Conservation (phyloP, 35 echinoderm and acorn worm species). For the Heliocidaris tuberculata region DNA sequence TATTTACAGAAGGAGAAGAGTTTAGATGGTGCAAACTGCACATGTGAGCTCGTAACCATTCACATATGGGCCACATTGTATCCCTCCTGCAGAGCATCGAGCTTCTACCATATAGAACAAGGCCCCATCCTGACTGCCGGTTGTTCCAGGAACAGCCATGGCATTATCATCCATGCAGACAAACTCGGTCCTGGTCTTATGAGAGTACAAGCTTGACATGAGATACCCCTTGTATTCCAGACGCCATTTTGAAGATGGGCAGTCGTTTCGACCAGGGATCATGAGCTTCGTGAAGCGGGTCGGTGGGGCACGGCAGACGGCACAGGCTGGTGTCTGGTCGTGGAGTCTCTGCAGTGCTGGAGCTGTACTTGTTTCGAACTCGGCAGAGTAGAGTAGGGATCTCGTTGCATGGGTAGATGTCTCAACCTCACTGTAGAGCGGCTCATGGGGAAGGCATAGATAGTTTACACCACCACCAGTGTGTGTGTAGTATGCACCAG, state of each 20-base stretch:
- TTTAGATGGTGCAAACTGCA: constrained; percentile 60
- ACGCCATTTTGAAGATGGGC: constrained; percentile 53
- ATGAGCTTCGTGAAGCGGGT: constrained; percentile 24
- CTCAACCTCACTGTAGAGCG: constrained; percentile 30
- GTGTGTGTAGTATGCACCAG: background rate
- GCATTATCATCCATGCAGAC: constrained; percentile 53
- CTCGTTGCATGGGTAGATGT: background rate
- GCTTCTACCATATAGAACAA: constrained; percentile 60
- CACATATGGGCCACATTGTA: constrained; percentile 62
- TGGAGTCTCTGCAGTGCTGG: background rate
- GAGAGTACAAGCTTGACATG: constrained; percentile 42
- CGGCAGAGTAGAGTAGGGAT: constrained; percentile 41
- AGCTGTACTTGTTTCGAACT: constrained; percentile 39
- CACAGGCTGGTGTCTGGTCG: constrained; percentile 58
- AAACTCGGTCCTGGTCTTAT: constrained; percentile 29
- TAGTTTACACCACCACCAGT: constrained; percentile 53
- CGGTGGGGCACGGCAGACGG: constrained; percentile 49
- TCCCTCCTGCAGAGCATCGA: constrained; percentile 39
- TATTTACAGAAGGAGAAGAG: background rate
- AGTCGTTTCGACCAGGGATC: constrained; percentile 43
- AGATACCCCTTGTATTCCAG: constrained; percentile 59
- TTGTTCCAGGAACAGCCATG: constrained; percentile 20
- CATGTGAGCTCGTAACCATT: constrained; percentile 62
- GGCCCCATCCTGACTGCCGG: constrained; percentile 38
- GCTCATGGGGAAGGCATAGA: constrained; percentile 56